These are phyloP conservation scores for Sialia sialis DNA, from an alignment of 2,113 vertebrate species.

Conservation along the genomic window DNA sequence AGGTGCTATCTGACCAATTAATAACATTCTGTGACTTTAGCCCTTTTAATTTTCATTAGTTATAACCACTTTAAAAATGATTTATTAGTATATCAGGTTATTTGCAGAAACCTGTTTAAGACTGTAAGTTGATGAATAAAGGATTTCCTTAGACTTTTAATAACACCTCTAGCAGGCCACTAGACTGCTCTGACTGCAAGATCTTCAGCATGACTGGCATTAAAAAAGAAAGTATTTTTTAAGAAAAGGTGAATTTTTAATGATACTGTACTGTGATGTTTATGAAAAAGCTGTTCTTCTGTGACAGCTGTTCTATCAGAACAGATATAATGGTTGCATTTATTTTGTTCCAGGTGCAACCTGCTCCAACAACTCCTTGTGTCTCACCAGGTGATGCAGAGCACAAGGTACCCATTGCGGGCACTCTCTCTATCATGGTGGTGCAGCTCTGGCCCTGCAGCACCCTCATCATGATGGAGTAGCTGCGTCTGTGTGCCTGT, in stretches of 20 bases:
- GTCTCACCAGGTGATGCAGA: fast-evolving
- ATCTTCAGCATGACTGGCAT: not conserved
- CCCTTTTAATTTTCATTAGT: not conserved
- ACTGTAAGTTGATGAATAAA: not conserved
- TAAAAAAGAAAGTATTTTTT: not conserved
- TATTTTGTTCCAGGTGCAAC: not conserved
- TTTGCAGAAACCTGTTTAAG: not conserved
- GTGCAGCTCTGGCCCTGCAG: not conserved
- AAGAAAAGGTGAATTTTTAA: not conserved
- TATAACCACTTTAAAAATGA: not conserved
- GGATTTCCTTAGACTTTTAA: not conserved
- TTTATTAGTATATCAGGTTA: not conserved
- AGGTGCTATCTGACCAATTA: not conserved
- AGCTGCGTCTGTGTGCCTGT: not conserved
- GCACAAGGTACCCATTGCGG: fast-evolving
- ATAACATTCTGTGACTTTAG: not conserved
- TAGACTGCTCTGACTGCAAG: not conserved
- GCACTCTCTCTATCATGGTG: fast-evolving
- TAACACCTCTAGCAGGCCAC: not conserved
- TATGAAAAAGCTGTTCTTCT: not conserved
- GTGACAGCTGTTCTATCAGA: not conserved
- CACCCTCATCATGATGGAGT: not conserved
- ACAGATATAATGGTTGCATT: not conserved
- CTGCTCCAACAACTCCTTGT: not conserved
- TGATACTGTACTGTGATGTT: not conserved